Evolutionary conservation across 2,888 invertebrate genomes (phyloP).

Genomic region (Anticlea derivata): DNA sequence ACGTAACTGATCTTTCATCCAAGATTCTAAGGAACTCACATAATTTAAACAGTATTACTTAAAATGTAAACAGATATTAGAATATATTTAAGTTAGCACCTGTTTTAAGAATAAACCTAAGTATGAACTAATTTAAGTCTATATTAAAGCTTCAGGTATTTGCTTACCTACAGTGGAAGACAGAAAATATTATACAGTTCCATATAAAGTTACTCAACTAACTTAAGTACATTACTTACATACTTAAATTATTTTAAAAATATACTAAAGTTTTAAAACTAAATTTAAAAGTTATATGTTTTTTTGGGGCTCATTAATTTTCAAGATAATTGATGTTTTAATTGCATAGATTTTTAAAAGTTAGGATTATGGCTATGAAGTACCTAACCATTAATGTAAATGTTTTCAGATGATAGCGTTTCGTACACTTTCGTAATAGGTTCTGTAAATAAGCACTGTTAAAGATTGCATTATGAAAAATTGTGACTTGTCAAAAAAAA

Average conservation of each 20-base stretch:
- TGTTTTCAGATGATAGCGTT: too few species aligned
- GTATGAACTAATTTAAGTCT: constrained; percentile 48
- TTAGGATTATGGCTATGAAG: too few species aligned
- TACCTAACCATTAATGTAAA: too few species aligned
- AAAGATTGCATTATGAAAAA: too few species aligned
- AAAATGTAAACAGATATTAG: neutral
- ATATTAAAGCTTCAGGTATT: constrained; percentile 73
- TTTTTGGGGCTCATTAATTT: too few species aligned
- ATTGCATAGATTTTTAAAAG: too few species aligned
- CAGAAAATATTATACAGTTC: constrained; percentile 28
- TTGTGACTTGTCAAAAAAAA: too few species aligned
- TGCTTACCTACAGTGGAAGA: constrained; percentile 64
- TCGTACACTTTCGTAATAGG: too few species aligned
- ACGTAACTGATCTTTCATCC: too few species aligned
- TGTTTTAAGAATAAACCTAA: constrained; percentile 48
- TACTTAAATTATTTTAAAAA: neutral
- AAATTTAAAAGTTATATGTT: too few species aligned
- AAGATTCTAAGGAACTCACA: constrained; percentile 2
- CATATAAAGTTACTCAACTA: neutral
- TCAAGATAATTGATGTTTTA: too few species aligned
- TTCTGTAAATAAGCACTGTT: too few species aligned
- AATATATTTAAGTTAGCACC: constrained; percentile 45
- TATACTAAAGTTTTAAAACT: neutral
- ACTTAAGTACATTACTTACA: neutral
- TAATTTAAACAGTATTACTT: neutral